Evolutionary conservation across 2,113 vertebrate genomes (phyloP), one percentile per base, ranked within the genome.

Genomic region (Callipepla californica): DNA sequence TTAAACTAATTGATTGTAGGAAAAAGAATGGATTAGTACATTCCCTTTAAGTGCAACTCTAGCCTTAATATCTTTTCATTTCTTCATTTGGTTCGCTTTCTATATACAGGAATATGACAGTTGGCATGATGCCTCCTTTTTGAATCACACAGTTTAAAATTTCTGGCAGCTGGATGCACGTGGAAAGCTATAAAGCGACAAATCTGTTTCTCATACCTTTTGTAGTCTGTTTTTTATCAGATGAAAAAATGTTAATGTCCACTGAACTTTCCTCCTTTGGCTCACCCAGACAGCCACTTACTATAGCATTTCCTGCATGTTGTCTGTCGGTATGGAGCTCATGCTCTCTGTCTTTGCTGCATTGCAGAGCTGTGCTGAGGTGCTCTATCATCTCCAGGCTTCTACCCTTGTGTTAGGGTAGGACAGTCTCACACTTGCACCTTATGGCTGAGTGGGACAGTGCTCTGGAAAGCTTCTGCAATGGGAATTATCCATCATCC

Each of bases 151-250:
- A 25, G 3, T 82, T 80, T 68, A 86, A 34, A 13, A 13, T 67
- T 92, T 86, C 61, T 90, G 95, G 65, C 85, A 68, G 65, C 74
- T 81, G 76, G 34, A 61, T 92, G 63, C 0, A 0, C 58, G 58
- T 77, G 65, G 77, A 95, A 94, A 80, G 68, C 84, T 72, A 32
- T 61, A 17, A 18, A 91, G 59, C 14, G 55, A 87, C 87, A 83
- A 76, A 72, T 87, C 59, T 92, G 38, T 77, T 96, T 92, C 84
- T 94, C 50, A 51, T 92, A 90, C 65, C 78, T 94, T 87, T 94
- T 85, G 53, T 90, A 75, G 78, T 57, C 92, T 93, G 70, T 50
- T 91, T 91, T 90, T 80, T 40, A 44, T 96, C 77, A 80, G 67
- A 58, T 67, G 61, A 67, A 91, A 78, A 89, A 75, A 81, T 65